Percentiles rank a stretch among this genome's conserved stretches.
phyloP scores from a whole-genome alignment of 2,888 invertebrate species.

The Sphinx pinastri region DNA sequence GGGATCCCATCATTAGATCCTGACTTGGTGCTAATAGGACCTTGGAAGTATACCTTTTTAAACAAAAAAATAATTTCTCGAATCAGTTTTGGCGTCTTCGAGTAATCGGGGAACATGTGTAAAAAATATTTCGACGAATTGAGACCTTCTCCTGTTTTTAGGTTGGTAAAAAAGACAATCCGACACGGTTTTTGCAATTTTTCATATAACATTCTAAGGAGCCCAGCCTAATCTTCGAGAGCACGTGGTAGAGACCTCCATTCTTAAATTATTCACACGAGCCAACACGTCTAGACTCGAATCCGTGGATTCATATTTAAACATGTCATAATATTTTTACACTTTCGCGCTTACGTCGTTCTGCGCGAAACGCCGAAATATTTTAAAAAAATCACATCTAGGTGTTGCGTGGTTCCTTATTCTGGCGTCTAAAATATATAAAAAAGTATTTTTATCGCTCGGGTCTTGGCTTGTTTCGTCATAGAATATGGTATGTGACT shows the following conservation, averaged over 20 bases:
- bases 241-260: not conserved
- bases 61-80: no score
- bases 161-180: no score
- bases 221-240: not conserved
- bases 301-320: conserved; percentile 14
- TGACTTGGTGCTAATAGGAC: no score
- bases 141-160: no score
- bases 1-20: no score
- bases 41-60: no score
- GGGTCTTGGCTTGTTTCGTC: not conserved
- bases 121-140: no score
- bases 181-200: no score
- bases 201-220: no score
- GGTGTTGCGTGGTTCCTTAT: not conserved
- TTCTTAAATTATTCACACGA: conserved; percentile 31
- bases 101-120: no score
- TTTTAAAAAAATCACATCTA: conserved; percentile 9
- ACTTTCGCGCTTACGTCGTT: not conserved
- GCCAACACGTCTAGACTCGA: conserved; percentile 30
- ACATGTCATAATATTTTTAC: conserved; percentile 18
- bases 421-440: not conserved
- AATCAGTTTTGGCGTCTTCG: no score
- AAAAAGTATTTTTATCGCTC: not conserved
- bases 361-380: not conserved
- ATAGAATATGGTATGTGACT: not conserved